Conservation (phyloP, 1,140 invertebrate genomes). For the Caerostris darwini region DNA sequence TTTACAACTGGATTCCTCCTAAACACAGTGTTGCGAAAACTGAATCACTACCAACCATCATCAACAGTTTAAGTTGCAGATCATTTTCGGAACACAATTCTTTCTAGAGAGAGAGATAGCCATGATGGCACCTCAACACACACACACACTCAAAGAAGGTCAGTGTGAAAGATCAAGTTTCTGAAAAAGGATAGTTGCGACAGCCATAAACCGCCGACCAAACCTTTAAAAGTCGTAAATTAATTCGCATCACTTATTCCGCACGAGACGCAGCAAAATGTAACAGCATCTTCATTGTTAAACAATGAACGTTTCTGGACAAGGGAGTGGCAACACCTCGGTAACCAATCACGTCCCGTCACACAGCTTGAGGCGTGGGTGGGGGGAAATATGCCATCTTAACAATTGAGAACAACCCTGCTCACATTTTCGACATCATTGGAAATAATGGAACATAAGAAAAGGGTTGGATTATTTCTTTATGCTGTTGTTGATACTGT, state of each 20-base stretch:
- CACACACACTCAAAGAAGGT: not conserved
- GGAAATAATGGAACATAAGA: slow-evolving; percentile 38
- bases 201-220: slow-evolving; percentile 10
- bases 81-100: not conserved
- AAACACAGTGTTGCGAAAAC: slow-evolving; percentile 1
- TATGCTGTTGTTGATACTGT: not conserved
- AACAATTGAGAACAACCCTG: slow-evolving; percentile 29
- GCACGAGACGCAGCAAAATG: slow-evolving; percentile 22
- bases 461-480: slow-evolving; percentile 28
- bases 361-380: slow-evolving; percentile 65
- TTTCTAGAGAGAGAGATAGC: too few species aligned
- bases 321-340: slow-evolving; percentile 56
- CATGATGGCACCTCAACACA: not conserved
- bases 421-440: slow-evolving; percentile 51
- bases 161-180: not conserved
- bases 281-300: slow-evolving; percentile 67
- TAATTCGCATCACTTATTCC: slow-evolving; percentile 31
- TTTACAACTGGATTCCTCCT: not conserved
- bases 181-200: not conserved
- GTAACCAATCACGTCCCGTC: slow-evolving; percentile 5
- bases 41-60: not conserved
- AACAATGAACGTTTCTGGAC: slow-evolving; percentile 63
- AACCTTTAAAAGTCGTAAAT: slow-evolving; percentile 21
- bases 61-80: not conserved
- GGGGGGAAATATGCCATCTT: slow-evolving; percentile 42